Percentiles rank a stretch among this genome's conserved stretches.
phyloP scores from a whole-genome alignment of 2,797 vertebrate species.

The Bufotes viridis region DNA sequence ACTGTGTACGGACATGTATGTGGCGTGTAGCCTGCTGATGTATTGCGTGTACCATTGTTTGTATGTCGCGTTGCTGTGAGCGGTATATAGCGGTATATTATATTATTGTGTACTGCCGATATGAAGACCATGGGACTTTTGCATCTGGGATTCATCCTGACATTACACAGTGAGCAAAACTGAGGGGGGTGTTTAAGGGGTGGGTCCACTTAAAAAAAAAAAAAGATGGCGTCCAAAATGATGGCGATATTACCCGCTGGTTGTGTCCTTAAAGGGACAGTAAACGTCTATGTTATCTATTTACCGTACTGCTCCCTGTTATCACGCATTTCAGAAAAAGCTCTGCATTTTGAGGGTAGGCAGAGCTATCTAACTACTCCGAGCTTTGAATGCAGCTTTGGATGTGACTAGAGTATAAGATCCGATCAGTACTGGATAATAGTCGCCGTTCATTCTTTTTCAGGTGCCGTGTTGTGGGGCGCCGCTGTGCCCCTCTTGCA shows the following conservation, averaged over 20 bases:
- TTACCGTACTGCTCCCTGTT: not conserved
- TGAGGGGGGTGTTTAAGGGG: not conserved
- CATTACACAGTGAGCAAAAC: conserved; percentile 24
- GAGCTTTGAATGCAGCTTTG: no score
- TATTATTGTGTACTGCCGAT: not conserved
- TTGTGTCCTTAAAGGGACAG: not conserved
- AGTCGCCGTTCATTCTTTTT: not conserved
- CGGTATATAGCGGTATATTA: not conserved
- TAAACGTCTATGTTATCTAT: not conserved
- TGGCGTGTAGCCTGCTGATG: not conserved
- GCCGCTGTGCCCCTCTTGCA: not conserved
- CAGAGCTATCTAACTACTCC: no score
- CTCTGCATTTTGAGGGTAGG: no score
- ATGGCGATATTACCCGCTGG: not conserved
- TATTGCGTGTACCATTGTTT: not conserved
- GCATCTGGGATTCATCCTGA: conserved; percentile 15
- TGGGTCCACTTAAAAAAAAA: not conserved
- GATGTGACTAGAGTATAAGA: conserved; percentile 1
- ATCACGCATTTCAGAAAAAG: not conserved
- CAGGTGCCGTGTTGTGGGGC: not conserved
- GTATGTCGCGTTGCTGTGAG: not conserved
- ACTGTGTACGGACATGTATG: not conserved
- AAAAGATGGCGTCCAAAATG: not conserved
- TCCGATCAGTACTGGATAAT: not conserved
- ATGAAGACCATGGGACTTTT: conserved; percentile 1